Percentiles rank a stretch among this genome's conserved stretches.
phyloP scores from a whole-genome alignment of 1,140 invertebrate genomes.

The Drosophila albomicans region DNA sequence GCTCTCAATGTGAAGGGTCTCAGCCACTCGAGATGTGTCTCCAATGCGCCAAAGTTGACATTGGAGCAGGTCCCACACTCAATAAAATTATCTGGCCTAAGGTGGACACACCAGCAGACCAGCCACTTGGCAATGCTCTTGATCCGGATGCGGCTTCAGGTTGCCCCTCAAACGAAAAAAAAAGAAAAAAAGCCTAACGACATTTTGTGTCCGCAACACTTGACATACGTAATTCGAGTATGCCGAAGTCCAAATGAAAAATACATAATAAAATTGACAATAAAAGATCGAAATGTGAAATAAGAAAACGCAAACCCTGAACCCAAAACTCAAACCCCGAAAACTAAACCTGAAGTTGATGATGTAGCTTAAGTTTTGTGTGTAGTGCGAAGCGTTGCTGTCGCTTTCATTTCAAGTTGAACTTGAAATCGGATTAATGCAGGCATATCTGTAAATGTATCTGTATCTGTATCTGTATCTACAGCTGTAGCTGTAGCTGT shows the following conservation, averaged over 20 bases:
- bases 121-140: constrained; percentile 13
- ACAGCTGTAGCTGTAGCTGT: constrained; percentile 19
- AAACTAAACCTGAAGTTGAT: constrained; percentile 11
- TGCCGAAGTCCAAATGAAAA: constrained; percentile 56
- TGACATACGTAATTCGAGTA: constrained; percentile 38
- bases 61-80: constrained; percentile 38
- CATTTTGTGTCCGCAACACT: constrained; percentile 64
- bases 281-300: constrained; percentile 7
- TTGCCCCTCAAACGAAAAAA: not conserved
- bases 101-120: constrained; percentile 25
- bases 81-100: constrained; percentile 28
- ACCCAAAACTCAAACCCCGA: not conserved
- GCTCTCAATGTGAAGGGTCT: constrained; percentile 42
- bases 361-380: not conserved
- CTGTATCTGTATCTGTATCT: constrained; percentile 30
- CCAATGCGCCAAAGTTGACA: constrained; percentile 61
- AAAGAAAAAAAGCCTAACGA: constrained; percentile 22
- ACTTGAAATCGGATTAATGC: constrained; percentile 49
- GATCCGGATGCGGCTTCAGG: constrained; percentile 21
- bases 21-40: constrained; percentile 52
- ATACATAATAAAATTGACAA: constrained; percentile 67
- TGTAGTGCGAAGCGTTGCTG: constrained; percentile 37
- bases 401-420: constrained; percentile 65
- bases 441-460: constrained; percentile 22
- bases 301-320: not conserved